These are phyloP conservation scores for Lapara coniferarum DNA, from an alignment of 2,888 invertebrate species.

Conservation along the genomic window DNA sequence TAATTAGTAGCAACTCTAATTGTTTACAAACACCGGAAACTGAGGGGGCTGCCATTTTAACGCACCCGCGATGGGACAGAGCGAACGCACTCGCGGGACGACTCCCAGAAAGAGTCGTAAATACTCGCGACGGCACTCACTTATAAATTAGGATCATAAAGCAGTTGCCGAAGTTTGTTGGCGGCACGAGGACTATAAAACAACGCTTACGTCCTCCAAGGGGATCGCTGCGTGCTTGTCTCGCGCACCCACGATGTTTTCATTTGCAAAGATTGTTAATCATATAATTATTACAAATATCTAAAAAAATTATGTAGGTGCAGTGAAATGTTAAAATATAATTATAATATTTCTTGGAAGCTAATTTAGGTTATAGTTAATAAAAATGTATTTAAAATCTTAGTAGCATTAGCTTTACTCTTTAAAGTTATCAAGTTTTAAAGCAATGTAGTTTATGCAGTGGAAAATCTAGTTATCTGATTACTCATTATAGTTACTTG, in stretches of 20 bases:
- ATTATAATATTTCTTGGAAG: no score
- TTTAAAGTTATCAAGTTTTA: no score
- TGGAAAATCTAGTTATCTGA: no score
- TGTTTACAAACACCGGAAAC: neutral
- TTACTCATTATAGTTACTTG: no score
- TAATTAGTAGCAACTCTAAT: neutral
- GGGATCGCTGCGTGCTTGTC: slow-evolving; percentile 59
- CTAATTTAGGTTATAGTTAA: no score
- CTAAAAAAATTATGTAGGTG: neutral
- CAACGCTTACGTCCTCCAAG: slow-evolving; percentile 69
- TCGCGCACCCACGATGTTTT: slow-evolving; percentile 65
- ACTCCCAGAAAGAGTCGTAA: slow-evolving; percentile 77
- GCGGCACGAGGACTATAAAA: slow-evolving; percentile 80
- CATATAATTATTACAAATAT: neutral
- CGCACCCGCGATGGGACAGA: slow-evolving; percentile 29
- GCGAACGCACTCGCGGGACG: slow-evolving; percentile 75
- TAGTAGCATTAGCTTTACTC: no score
- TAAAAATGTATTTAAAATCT: no score
- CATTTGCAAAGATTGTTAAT: slow-evolving; percentile 57
- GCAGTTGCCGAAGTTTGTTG: slow-evolving; percentile 81
- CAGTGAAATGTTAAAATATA: neutral
- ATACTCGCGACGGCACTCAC: slow-evolving; percentile 78
- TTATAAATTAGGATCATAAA: slow-evolving; percentile 84
- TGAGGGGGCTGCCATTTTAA: neutral
- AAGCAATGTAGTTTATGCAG: no score